Evolutionary conservation across 2,888 invertebrate species (phyloP).

Genomic region (Drosophila eohydei): DNA sequence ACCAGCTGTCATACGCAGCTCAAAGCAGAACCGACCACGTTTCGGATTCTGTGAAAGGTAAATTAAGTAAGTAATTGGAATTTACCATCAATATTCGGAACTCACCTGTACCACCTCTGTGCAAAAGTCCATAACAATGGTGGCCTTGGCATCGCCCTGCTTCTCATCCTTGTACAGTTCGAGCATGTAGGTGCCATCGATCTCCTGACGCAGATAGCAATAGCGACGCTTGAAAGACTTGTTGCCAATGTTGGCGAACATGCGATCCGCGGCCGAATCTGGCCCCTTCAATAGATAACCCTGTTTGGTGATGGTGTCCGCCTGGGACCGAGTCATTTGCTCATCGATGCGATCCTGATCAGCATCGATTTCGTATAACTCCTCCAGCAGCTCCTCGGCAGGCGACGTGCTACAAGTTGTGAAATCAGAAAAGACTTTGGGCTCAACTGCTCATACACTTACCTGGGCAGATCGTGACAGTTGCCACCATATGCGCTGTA

Average conservation of each 20-base stretch:
- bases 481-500: constrained; percentile 95
- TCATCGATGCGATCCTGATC: constrained; percentile 93
- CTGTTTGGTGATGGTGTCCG: constrained; percentile 93
- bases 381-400: constrained; percentile 89
- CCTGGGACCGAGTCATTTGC: constrained; percentile 87
- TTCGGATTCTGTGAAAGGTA: constrained; percentile 89
- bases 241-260: constrained; percentile 95
- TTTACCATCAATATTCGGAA: rapidly evolving
- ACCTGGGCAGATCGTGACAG: constrained; percentile 94
- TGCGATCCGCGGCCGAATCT: constrained; percentile 94
- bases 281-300: constrained; percentile 96
- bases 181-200: constrained; percentile 95
- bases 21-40: constrained; percentile 94
- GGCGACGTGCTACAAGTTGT: constrained; percentile 84
- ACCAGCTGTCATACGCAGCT: constrained; percentile 93
- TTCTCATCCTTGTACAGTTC: constrained; percentile 97
- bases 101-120: constrained; percentile 93
- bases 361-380: constrained; percentile 95
- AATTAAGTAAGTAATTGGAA: not conserved
- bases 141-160: constrained; percentile 95
- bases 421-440: not conserved
- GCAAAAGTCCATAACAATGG: constrained; percentile 97
- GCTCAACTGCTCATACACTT: constrained; percentile 54
- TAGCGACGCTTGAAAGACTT: constrained; percentile 96
- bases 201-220: constrained; percentile 95